Evolutionary conservation across 1,140 invertebrate genomes (phyloP).

Genomic region (Diorhabda elongata): DNA sequence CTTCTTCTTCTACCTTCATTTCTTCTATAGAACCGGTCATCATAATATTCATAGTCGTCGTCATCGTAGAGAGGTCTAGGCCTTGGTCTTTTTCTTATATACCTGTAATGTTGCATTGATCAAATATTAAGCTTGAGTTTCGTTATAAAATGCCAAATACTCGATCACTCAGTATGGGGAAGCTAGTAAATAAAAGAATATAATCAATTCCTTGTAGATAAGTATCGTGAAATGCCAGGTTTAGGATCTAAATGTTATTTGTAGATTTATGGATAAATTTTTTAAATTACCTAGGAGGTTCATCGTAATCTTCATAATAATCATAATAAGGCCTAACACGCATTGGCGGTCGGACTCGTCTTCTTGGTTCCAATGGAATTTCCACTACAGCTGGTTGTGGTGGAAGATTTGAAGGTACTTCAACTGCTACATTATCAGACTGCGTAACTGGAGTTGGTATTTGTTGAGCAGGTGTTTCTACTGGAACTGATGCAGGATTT

Average conservation of each 20-base stretch:
- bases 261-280: not conserved
- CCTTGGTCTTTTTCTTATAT: slow-evolving; percentile 48
- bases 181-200: too few species aligned
- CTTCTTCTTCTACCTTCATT: slow-evolving; percentile 18
- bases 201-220: too few species aligned
- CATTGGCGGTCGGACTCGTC: slow-evolving; percentile 45
- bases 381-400: not conserved
- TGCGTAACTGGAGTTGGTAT: slow-evolving; percentile 15
- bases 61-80: slow-evolving; percentile 62
- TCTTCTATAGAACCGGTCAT: slow-evolving; percentile 34
- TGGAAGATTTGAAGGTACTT: not conserved
- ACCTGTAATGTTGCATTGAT: slow-evolving; percentile 31
- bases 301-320: slow-evolving; percentile 58
- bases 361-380: slow-evolving; percentile 18
- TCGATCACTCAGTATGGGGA: too few species aligned
- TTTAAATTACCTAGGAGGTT: slow-evolving; percentile 44
- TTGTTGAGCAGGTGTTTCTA: slow-evolving; percentile 20
- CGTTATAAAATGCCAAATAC: too few species aligned
- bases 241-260: too few species aligned
- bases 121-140: too few species aligned
- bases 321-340: slow-evolving; percentile 58
- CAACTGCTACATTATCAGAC: not conserved
- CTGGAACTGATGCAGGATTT: not conserved
- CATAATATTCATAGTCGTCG: slow-evolving; percentile 57
- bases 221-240: too few species aligned